phyloP scores from a whole-genome alignment of 1,140 invertebrate genomes.

The Drosophila aff. region DNA sequence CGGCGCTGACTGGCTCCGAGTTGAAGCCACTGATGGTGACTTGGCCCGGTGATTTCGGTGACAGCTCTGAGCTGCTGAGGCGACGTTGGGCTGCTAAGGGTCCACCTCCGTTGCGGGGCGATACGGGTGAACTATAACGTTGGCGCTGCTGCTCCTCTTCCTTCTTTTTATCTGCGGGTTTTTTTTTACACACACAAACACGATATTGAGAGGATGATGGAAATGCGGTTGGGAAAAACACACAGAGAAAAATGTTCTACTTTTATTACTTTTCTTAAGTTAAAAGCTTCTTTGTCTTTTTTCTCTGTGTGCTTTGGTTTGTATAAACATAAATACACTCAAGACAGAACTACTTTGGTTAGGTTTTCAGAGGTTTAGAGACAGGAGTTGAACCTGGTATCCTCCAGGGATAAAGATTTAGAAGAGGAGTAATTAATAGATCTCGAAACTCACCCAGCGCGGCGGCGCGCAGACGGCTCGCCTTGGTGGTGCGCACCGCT shows the following conservation, averaged over 20 bases:
- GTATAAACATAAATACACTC: conserved; percentile 9
- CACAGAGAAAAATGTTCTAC: conserved; percentile 6
- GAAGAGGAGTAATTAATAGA: background rate
- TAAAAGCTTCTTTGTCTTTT: background rate
- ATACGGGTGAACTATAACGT: conserved; percentile 59
- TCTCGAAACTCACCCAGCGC: conserved; percentile 85
- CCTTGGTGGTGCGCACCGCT: conserved; percentile 88
- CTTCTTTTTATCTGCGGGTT: conserved; percentile 73
- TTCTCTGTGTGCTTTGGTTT: background rate
- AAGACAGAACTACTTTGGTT: conserved; percentile 31
- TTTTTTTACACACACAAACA: background rate
- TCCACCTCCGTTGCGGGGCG: conserved; percentile 32
- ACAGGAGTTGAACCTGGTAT: background rate
- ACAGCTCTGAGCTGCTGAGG: conserved; percentile 62
- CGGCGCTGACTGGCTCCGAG: conserved; percentile 43
- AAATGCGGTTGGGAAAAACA: conserved; percentile 22
- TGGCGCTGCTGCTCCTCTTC: conserved; percentile 72
- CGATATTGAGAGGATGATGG: conserved; percentile 25
- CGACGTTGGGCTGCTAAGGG: conserved; percentile 25
- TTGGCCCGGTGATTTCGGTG: conserved; percentile 45
- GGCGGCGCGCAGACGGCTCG: conserved; percentile 89
- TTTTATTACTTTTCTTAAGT: background rate
- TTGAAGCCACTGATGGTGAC: conserved; percentile 38
- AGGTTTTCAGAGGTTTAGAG: background rate
- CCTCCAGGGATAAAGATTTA: conserved; percentile 1